These are phyloP conservation scores for Poeciliopsis infans DNA, from an alignment of 2,797 vertebrate species.

Conservation along the genomic window DNA sequence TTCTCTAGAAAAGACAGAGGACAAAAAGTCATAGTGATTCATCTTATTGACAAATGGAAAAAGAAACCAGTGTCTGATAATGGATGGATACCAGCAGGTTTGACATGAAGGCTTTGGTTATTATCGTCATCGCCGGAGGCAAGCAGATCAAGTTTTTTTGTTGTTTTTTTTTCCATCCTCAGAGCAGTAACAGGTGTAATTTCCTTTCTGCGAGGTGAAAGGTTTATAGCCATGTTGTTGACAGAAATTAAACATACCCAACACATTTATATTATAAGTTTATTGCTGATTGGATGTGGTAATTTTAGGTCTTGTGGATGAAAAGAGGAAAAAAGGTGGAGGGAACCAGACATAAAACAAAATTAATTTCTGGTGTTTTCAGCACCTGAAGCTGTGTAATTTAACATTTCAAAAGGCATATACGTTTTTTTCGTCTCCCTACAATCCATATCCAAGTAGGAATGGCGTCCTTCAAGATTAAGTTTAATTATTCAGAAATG, in stretches of 20 bases:
- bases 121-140: conserved; percentile 18
- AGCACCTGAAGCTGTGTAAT: background rate
- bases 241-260: background rate
- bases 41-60: conserved; percentile 49
- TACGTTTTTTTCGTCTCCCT: background rate
- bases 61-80: conserved; percentile 34
- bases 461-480: background rate
- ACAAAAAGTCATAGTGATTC: conserved; percentile 4
- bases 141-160: conserved; percentile 3
- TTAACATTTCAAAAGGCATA: background rate
- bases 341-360: background rate
- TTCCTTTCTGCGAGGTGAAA: conserved; percentile 18
- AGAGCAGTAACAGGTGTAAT: conserved; percentile 8
- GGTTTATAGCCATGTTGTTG: background rate
- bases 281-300: background rate
- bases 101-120: conserved; percentile 3
- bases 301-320: no score
- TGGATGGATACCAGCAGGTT: conserved; percentile 34
- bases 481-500: background rate
- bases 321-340: background rate
- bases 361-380: background rate
- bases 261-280: no score
- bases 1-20: conserved; percentile 17
- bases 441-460: background rate
- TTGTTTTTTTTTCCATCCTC: conserved; percentile 1